These are phyloP conservation scores for Heterotis niloticus DNA, from an alignment of 2,113 vertebrate species.

Conservation along the genomic window DNA sequence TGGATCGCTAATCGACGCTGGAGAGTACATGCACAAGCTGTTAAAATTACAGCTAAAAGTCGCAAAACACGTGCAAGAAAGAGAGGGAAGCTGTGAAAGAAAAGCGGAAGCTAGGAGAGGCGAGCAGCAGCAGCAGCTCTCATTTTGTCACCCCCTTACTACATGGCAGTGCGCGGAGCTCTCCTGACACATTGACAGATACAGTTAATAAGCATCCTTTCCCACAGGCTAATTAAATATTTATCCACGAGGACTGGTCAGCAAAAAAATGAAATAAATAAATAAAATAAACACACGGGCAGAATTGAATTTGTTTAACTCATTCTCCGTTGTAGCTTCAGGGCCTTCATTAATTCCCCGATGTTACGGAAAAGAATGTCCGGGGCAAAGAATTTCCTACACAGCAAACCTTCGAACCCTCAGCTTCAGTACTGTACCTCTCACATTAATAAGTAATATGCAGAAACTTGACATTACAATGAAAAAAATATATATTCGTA, in stretches of 20 bases:
- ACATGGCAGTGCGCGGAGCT: background rate
- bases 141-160: background rate
- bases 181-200: constrained; percentile 89
- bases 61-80: no score
- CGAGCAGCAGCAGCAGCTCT: background rate
- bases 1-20: no score
- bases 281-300: constrained; percentile 72
- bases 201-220: constrained; percentile 96
- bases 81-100: no score
- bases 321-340: constrained; percentile 78
- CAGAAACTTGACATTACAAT: no score
- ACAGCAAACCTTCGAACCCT: no score
- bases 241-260: constrained; percentile 97
- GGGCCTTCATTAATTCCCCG: constrained; percentile 60
- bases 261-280: constrained; percentile 86
- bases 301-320: constrained; percentile 83
- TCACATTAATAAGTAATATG: no score
- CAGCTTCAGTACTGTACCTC: no score
- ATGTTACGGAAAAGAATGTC: constrained; percentile 35
- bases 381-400: no score
- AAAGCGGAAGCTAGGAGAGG: no score
- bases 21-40: no score
- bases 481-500: no score
- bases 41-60: no score
- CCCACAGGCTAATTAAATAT: constrained; percentile 99